Evolutionary conservation across 2,888 invertebrate species (phyloP).

Genomic region (Margaritifera margaritifera): DNA sequence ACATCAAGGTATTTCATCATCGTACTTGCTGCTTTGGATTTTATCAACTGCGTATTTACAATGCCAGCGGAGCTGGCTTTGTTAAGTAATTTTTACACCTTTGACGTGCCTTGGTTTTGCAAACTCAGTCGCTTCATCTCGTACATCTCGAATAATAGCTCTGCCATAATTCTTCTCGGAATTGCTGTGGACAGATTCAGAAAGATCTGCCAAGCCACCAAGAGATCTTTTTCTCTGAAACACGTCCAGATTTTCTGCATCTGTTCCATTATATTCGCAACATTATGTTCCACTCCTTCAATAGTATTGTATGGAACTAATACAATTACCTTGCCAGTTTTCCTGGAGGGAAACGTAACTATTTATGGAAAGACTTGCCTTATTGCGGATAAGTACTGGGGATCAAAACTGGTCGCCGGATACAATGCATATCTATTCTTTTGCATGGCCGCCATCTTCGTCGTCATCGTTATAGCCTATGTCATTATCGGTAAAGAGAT

Average conservation of each 20-base stretch:
- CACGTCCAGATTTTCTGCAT: conserved; percentile 41
- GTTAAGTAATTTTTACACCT: conserved; percentile 37
- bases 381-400: conserved; percentile 27
- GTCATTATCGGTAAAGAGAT: conserved; percentile 39
- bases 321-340: no score
- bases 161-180: conserved; percentile 42
- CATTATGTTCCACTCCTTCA: conserved; percentile 43
- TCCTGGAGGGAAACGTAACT: conserved; percentile 4
- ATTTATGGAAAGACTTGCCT: conserved; percentile 37
- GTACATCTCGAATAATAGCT: conserved; percentile 49
- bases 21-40: conserved; percentile 46
- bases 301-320: conserved; percentile 49
- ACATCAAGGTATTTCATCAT: conserved; percentile 48
- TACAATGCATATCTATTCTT: conserved; percentile 40
- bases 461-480: conserved; percentile 38
- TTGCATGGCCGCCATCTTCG: conserved; percentile 26
- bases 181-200: conserved; percentile 51
- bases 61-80: conserved; percentile 47
- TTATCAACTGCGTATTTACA: conserved; percentile 47
- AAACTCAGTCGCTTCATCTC: conserved; percentile 43
- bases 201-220: conserved; percentile 44
- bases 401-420: conserved; percentile 29
- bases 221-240: conserved; percentile 37
- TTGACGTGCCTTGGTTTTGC: conserved; percentile 44
- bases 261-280: conserved; percentile 28